Percentiles rank a stretch among this genome's conserved stretches.
Evolutionary conservation across 2,113 vertebrate species (phyloP).

Genomic region (Phylloscopus whistleri): DNA sequence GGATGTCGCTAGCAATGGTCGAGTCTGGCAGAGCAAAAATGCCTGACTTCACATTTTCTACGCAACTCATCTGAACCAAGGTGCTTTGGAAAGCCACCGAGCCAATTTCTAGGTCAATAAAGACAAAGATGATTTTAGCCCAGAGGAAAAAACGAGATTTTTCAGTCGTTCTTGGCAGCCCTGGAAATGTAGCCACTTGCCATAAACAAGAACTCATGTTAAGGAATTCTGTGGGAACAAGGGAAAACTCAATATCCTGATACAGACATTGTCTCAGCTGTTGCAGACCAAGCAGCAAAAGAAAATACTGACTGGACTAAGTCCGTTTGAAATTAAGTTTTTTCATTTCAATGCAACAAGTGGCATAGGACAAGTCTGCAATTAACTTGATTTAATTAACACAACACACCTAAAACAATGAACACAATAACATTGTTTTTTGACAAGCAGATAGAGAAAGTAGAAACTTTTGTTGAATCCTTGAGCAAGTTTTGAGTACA

Average conservation of each 20-base stretch:
- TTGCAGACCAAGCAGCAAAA: background rate
- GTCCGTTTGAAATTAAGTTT: background rate
- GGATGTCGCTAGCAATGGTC: background rate
- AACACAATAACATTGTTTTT: background rate
- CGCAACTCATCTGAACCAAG: background rate
- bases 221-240: background rate
- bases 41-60: background rate
- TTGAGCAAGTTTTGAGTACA: background rate
- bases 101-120: background rate
- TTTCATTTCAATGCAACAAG: background rate
- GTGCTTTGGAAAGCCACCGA: accelerated
- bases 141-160: background rate
- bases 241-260: background rate
- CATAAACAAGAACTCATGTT: background rate
- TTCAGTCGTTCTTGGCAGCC: background rate
- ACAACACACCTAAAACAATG: background rate
- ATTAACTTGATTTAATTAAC: background rate
- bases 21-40: background rate
- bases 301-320: background rate
- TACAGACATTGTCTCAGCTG: background rate
- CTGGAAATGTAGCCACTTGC: background rate
- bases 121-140: background rate
- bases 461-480: background rate
- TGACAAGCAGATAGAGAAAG: background rate
- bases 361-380: background rate